These are phyloP conservation scores for Pachycephus smyrnensis DNA, from an alignment of 2,888 invertebrate genomes.

Conservation along the genomic window DNA sequence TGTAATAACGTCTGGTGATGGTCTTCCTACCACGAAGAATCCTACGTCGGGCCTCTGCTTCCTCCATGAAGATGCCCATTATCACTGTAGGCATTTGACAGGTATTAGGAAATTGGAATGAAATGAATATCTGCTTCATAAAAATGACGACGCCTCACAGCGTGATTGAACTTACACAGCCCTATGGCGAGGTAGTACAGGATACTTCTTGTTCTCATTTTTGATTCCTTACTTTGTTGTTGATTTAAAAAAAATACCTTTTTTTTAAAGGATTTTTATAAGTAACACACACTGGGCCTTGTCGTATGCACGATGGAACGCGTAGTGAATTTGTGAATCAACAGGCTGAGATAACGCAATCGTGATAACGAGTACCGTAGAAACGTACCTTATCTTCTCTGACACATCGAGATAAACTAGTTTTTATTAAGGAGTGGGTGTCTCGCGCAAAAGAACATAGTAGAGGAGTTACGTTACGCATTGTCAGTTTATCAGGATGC, in stretches of 20 bases:
- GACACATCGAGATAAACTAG: conserved; percentile 43
- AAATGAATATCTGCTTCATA: not conserved
- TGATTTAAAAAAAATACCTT: conserved; percentile 4
- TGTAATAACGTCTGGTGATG: conserved; percentile 81
- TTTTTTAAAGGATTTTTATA: not conserved
- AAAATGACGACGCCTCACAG: not conserved
- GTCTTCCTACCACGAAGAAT: conserved; percentile 84
- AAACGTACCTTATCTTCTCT: conserved; percentile 47
- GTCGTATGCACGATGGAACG: conserved; percentile 14
- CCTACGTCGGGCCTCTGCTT: conserved; percentile 82
- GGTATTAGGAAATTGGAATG: not conserved
- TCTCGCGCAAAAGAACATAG: not conserved
- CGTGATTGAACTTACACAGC: conserved; percentile 51
- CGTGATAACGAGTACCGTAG: conserved; percentile 44
- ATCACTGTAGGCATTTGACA: conserved; percentile 70
- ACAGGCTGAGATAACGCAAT: conserved; percentile 46
- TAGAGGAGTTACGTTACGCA: not conserved
- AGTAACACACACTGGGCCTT: not conserved
- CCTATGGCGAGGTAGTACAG: conserved; percentile 54
- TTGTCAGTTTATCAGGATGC: not conserved
- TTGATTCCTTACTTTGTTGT: conserved; percentile 16
- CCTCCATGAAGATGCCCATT: conserved; percentile 76
- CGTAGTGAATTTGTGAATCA: conserved; percentile 51
- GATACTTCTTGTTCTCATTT: conserved; percentile 47
- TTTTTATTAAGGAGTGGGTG: not conserved